Percentiles rank a stretch among this genome's conserved stretches.
Conservation (phyloP, 2,113 vertebrate genomes). For the Tetraodon nigroviridis region DNA sequence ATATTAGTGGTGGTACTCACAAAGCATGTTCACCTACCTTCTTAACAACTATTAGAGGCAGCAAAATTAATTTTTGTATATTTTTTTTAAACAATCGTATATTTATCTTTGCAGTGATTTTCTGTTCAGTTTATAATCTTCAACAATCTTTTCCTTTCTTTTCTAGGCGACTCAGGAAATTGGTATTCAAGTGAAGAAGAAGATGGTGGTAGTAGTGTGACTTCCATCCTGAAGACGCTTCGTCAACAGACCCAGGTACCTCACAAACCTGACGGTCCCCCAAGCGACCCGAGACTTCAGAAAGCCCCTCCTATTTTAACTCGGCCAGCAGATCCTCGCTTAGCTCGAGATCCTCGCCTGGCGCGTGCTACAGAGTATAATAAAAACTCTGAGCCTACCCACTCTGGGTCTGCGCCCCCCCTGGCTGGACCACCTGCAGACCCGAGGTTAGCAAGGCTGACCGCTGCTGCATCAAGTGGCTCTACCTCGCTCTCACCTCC, state of each 20-base stretch:
- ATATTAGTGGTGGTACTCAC: no score
- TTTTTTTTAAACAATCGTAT: no score
- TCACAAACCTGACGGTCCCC: slow-evolving; percentile 52
- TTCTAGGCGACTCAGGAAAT: slow-evolving; percentile 85
- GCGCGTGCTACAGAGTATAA: slow-evolving; percentile 63
- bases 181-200: slow-evolving; percentile 98
- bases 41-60: no score
- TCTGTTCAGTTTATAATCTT: neutral
- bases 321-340: slow-evolving; percentile 83
- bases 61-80: no score
- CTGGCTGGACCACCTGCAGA: slow-evolving; percentile 72
- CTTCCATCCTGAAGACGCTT: slow-evolving; percentile 88
- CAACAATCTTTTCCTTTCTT: neutral
- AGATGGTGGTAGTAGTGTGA: slow-evolving; percentile 88
- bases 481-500: slow-evolving; percentile 38
- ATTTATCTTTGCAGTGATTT: no score
- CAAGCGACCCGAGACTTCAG: slow-evolving; percentile 80
- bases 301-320: slow-evolving; percentile 64
- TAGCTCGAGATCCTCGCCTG: slow-evolving; percentile 83
- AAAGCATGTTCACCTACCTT: no score
- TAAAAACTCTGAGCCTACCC: slow-evolving; percentile 42
- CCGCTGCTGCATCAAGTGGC: slow-evolving; percentile 30
- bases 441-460: slow-evolving; percentile 65
- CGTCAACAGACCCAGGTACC: slow-evolving; percentile 81
- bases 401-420: slow-evolving; percentile 34